phyloP scores from a whole-genome alignment of 1,140 invertebrate genomes.

The Diorhabda carinulata region DNA sequence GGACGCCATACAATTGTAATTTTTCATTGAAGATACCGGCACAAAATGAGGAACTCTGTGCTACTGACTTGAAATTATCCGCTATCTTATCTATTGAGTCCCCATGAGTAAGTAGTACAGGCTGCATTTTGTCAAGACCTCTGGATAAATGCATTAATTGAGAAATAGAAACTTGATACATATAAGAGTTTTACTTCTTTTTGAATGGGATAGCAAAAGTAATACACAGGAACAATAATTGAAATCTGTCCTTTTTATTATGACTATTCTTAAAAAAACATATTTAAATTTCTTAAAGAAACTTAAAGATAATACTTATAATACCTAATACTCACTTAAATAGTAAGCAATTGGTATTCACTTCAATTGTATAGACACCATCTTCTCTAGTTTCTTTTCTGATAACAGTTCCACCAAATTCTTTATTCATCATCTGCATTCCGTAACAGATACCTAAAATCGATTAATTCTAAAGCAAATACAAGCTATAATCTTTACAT shows the following conservation, averaged over 20 bases:
- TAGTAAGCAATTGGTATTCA: constrained; percentile 83
- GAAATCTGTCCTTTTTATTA: too few species aligned
- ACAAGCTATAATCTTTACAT: too few species aligned
- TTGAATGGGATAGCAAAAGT: too few species aligned
- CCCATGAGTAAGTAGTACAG: constrained; percentile 93
- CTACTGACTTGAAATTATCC: constrained; percentile 78
- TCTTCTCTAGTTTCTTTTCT: constrained; percentile 88
- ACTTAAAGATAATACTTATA: neutral
- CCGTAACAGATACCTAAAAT: constrained; percentile 92
- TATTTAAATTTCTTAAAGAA: too few species aligned
- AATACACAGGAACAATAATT: too few species aligned
- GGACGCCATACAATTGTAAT: constrained; percentile 89
- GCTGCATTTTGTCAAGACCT: constrained; percentile 79
- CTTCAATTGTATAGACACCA: constrained; percentile 86
- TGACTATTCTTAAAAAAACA: too few species aligned
- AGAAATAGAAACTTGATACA: constrained; percentile 28
- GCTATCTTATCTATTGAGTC: constrained; percentile 92
- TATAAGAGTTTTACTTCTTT: too few species aligned
- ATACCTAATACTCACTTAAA: constrained; percentile 76
- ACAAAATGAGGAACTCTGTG: constrained; percentile 77
- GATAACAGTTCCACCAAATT: constrained; percentile 90
- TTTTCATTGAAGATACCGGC: constrained; percentile 91
- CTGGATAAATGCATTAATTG: constrained; percentile 53
- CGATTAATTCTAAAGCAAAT: too few species aligned
- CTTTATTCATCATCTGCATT: constrained; percentile 99